Percentiles rank a stretch among this genome's conserved stretches.
Conservation (phyloP, 2,888 invertebrate species). For the Cantharis lateralis region DNA sequence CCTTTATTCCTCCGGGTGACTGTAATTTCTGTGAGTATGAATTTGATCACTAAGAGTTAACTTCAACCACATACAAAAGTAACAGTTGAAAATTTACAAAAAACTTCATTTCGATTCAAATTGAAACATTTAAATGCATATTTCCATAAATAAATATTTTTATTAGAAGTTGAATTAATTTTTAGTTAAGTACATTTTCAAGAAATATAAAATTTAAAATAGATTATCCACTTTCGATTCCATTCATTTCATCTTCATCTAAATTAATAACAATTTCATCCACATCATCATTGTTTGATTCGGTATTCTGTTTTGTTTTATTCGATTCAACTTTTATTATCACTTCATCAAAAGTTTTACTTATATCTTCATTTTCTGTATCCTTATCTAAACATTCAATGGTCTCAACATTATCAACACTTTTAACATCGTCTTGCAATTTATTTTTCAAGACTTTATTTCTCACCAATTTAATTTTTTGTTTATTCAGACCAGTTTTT, state of each 20-base stretch:
- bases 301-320: neutral
- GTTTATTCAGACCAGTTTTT: neutral
- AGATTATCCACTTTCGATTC: conserved; percentile 15
- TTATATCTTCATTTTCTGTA: neutral
- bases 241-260: conserved; percentile 40
- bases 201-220: neutral
- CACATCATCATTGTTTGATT: conserved; percentile 14
- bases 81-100: no score
- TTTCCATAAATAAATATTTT: no score
- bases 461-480: conserved; percentile 15
- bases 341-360: neutral
- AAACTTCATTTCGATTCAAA: no score
- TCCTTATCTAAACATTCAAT: neutral
- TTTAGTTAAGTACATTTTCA: no score
- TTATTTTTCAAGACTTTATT: neutral
- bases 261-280: conserved; percentile 39
- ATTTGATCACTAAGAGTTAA: no score
- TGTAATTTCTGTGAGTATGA: no score
- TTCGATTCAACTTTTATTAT: neutral
- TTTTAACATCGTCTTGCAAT: neutral
- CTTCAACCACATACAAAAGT: no score
- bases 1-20: no score
- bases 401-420: neutral
- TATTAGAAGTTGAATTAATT: no score
- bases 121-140: no score